Evolutionary conservation across 2,888 invertebrate genomes (phyloP), one percentile per base, ranked within the genome.

Genomic region (Tachystola acroxantha): DNA sequence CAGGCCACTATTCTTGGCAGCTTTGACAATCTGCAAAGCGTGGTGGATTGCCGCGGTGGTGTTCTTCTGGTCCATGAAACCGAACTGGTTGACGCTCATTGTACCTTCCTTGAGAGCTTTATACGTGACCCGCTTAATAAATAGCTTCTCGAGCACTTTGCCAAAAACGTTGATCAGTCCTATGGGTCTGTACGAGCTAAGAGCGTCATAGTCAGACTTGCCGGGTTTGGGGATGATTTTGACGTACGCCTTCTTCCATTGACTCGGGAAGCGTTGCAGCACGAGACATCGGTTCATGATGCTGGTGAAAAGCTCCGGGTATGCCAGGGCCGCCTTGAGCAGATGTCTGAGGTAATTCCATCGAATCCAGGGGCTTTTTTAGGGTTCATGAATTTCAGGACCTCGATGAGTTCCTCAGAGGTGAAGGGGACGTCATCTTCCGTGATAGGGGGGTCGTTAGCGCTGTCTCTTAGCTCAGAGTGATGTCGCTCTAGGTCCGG

Each of bases 211-310:
- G n/a, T 44, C 43, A 0, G 34, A 31, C 37, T 61, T 59, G 10
- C 43, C 44, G 0, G 37, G 35, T 36, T 61, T 59, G 1, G 57
- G 58, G 0, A 61, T 48, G 6, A 53, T 48, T 33, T 48, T 54
- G 0, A 48, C 40, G 0, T 25, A 31, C 0, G 46, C 43, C 0
- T 3, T 33, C 32, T 53, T 53, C 55, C 44, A 47, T 5, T 7
- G 1, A 0, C 33, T 11, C 2, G 43, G 46, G 19, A 44, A 46
- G 20, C 40, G 30, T 9, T 11, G 7, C 1, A 42, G 13, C 0
- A 11, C n/a, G 1, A 47, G 22, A 19, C 43, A 46, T 7, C 35
- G 3, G 27, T 46, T 43, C 1, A 46, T 7, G 0, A 46, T 24
- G 11, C 26, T 9, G 1, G 33, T 30, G 4, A 39, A 16, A 0